These are phyloP conservation scores for Tokudaia muenninki DNA, from an alignment of 2,797 vertebrate species.

Conservation along the genomic window DNA sequence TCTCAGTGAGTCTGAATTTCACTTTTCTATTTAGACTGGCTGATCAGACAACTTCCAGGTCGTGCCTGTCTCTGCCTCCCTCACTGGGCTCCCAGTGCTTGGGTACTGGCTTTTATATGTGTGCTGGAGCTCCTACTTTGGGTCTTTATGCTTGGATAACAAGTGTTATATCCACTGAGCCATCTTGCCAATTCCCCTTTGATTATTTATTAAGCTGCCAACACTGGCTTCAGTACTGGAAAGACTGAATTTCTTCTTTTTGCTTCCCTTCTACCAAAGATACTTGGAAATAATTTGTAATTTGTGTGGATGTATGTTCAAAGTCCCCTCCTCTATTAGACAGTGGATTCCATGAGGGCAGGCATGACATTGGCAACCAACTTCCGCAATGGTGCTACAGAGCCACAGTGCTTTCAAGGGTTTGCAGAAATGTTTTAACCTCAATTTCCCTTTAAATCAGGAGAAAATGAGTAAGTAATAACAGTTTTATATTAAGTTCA, in stretches of 20 bases:
- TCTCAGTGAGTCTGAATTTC: neutral
- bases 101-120: too few species aligned
- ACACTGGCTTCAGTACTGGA: neutral
- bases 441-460: neutral
- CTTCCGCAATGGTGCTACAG: neutral
- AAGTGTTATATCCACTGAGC: too few species aligned
- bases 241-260: neutral
- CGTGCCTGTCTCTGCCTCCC: neutral
- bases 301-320: neutral
- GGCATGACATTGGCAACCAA: neutral
- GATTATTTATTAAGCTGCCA: neutral
- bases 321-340: neutral
- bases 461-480: neutral
- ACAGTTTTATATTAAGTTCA: neutral
- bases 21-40: neutral
- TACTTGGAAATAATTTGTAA: neutral
- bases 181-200: neutral
- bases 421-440: neutral
- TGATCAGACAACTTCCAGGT: neutral
- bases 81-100: too few species aligned
- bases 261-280: neutral
- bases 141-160: neutral
- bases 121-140: too few species aligned
- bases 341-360: neutral
- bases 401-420: neutral